phyloP scores from a whole-genome alignment of 1,140 invertebrate genomes.

The Nylanderia fulva region DNA sequence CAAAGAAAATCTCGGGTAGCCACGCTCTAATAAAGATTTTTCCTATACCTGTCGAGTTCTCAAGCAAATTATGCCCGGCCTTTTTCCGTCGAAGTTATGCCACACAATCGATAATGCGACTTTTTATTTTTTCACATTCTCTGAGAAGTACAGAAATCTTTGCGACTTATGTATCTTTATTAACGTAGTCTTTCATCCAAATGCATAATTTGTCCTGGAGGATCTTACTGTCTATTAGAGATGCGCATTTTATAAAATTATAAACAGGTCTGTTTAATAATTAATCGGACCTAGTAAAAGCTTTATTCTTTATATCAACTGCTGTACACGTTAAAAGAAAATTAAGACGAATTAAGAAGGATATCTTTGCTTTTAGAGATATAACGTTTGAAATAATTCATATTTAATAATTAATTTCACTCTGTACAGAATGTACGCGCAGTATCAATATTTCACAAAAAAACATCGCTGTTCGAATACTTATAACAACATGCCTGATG shows the following conservation, averaged over 20 bases:
- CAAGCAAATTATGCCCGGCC: slow-evolving; percentile 44
- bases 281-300: neutral
- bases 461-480: neutral
- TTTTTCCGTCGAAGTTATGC: neutral
- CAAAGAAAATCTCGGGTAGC: slow-evolving; percentile 17
- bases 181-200: neutral
- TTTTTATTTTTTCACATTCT: slow-evolving; percentile 32
- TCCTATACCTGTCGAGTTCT: neutral
- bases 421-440: neutral
- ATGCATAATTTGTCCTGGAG: slow-evolving; percentile 9
- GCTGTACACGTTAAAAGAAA: neutral
- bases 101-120: slow-evolving; percentile 22
- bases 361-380: neutral
- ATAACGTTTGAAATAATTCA: neutral
- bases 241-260: slow-evolving; percentile 26
- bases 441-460: neutral
- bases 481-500: neutral
- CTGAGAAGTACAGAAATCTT: slow-evolving; percentile 2
- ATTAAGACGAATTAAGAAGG: neutral
- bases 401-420: too few relatives aligned
- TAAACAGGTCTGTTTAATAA: neutral
- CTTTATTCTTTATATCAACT: neutral
- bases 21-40: slow-evolving; percentile 46
- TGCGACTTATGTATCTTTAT: slow-evolving; percentile 12
- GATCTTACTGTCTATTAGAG: neutral